Conservation (phyloP, 2,113 vertebrate genomes). For the Spea bombifrons region DNA sequence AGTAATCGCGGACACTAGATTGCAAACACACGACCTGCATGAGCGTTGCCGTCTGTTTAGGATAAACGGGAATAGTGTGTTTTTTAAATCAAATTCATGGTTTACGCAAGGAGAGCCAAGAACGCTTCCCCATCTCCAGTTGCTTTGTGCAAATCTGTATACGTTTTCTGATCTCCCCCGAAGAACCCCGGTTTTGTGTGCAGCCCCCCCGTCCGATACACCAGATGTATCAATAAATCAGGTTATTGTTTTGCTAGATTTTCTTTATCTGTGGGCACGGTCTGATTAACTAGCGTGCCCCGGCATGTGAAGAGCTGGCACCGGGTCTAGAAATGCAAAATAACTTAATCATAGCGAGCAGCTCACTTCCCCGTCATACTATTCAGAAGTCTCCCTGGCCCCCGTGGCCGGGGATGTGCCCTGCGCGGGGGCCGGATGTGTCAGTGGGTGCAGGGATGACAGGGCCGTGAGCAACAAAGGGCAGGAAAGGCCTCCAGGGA, state of each 20-base stretch:
- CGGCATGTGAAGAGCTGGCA: constrained; percentile 6
- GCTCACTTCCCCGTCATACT: not conserved
- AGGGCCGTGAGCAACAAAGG: not conserved
- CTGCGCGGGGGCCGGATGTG: constrained; percentile 1
- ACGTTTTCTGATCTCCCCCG: no score
- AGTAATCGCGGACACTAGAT: not conserved
- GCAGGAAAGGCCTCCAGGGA: not conserved
- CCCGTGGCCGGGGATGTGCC: not conserved
- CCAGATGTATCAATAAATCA: not conserved
- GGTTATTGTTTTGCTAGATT: no score
- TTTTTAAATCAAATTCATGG: no score
- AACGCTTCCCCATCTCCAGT: no score
- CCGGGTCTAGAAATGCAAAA: not conserved
- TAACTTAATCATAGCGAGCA: constrained; percentile 4
- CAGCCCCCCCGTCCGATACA: not conserved
- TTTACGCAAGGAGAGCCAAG: no score
- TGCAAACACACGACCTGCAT: no score
- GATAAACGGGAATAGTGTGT: no score
- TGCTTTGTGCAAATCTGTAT: no score
- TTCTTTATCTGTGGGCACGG: not conserved
- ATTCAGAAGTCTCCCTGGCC: not conserved
- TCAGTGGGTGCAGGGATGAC: not conserved
- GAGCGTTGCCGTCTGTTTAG: no score
- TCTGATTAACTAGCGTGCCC: not conserved
- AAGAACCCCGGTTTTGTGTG: not conserved